Conservation (phyloP, 37 sponge, comb jelly and placozoan species). For the Beroe forskalii region DNA sequence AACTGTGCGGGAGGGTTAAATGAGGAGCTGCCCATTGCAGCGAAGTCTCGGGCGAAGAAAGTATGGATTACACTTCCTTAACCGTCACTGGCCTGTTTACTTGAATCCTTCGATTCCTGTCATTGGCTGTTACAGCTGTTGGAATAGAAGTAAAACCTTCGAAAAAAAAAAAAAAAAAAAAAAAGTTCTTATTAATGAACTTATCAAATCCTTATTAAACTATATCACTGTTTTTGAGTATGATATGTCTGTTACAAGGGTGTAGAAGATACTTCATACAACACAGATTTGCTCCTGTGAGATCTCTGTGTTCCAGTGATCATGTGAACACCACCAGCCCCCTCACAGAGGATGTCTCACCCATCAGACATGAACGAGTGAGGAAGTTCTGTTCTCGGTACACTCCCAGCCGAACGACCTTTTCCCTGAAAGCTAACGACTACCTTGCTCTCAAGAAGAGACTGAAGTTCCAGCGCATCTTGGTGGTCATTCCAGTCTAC, state of each 20-base stretch:
- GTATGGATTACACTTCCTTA: too few species aligned
- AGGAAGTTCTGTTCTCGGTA: constrained; percentile 3
- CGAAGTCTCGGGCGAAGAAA: too few species aligned
- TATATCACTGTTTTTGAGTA: too few species aligned
- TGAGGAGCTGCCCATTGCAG: too few species aligned
- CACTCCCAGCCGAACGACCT: not conserved
- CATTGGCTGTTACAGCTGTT: too few species aligned
- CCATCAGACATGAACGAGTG: not conserved
- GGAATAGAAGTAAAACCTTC: too few species aligned
- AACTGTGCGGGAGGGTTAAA: too few species aligned
- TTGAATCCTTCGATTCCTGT: too few species aligned
- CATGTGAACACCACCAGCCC: not conserved
- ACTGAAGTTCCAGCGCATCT: not conserved
- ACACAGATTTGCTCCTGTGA: not conserved
- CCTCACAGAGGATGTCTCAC: not conserved
- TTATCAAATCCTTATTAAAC: too few species aligned
- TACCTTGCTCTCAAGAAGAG: not conserved
- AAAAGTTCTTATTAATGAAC: too few species aligned
- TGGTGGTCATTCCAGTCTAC: not conserved
- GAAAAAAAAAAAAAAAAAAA: too few species aligned
- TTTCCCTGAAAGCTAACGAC: not conserved
- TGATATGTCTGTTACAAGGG: not conserved
- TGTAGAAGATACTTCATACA: not conserved
- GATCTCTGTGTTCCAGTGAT: not conserved
- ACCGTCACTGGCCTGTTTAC: too few species aligned